Evolutionary conservation across 2,888 invertebrate genomes (phyloP).

Genomic region (Xestia ashworthii): DNA sequence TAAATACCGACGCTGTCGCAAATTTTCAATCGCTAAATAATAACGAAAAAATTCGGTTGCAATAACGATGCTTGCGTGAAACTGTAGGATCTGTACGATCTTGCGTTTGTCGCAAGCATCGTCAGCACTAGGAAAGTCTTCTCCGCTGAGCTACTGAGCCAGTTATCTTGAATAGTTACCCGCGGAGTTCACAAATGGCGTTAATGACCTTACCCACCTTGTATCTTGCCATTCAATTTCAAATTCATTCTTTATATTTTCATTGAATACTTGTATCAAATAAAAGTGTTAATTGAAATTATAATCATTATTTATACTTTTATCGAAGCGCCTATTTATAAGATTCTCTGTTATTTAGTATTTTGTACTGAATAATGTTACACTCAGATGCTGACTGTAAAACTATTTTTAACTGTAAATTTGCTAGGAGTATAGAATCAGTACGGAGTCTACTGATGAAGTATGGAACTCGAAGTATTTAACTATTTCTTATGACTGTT

Average conservation of each 20-base stretch:
- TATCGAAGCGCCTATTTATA: constrained; percentile 59
- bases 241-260: constrained; percentile 50
- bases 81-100: too few relatives aligned
- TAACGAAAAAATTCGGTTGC: too few relatives aligned
- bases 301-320: constrained; percentile 59
- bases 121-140: neutral
- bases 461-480: constrained; percentile 58
- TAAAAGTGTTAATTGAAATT: constrained; percentile 55
- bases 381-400: constrained; percentile 36
- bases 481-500: constrained; percentile 49
- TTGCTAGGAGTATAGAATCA: constrained; percentile 40
- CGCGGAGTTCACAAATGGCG: constrained; percentile 17
- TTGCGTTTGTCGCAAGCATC: too few relatives aligned
- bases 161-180: neutral
- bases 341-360: constrained; percentile 59
- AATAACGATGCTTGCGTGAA: too few relatives aligned
- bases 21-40: too few relatives aligned
- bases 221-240: constrained; percentile 21
- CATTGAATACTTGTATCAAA: constrained; percentile 44
- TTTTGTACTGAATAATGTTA: constrained; percentile 59
- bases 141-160: neutral
- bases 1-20: too few relatives aligned
- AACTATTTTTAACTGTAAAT: constrained; percentile 49
- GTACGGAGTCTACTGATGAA: constrained; percentile 40
- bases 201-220: constrained; percentile 4